A percentile compares a stretch with the other conserved stretches of the same genome.
Conservation (phyloP, 2,888 invertebrate species). For the Phyto melanocephala region DNA sequence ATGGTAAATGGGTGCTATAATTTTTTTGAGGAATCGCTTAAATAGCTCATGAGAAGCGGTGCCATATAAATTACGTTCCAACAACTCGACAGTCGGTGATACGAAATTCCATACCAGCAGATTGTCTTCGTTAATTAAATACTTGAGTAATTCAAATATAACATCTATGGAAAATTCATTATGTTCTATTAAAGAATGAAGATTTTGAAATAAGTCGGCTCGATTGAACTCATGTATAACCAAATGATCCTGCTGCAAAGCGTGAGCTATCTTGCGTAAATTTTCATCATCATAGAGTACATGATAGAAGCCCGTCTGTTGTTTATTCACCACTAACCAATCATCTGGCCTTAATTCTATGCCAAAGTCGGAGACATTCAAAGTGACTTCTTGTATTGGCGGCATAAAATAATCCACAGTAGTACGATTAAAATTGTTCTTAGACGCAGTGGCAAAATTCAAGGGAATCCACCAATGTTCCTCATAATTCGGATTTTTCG, state of each 20-base stretch:
- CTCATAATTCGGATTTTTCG: slow-evolving; percentile 66
- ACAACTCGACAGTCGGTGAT: slow-evolving; percentile 67
- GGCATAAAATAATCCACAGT: slow-evolving; percentile 74
- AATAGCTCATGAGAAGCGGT: slow-evolving; percentile 69
- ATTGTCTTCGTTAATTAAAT: slow-evolving; percentile 82
- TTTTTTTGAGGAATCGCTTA: slow-evolving; percentile 70
- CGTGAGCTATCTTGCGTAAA: slow-evolving; percentile 83
- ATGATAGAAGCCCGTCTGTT: slow-evolving; percentile 80
- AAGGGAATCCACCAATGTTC: slow-evolving; percentile 77
- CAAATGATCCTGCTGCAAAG: slow-evolving; percentile 82
- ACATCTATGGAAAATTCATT: slow-evolving; percentile 80
- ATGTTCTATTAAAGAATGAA: slow-evolving; percentile 81
- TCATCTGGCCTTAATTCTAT: slow-evolving; percentile 70
- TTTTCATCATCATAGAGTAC: slow-evolving; percentile 85
- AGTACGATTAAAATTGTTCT: slow-evolving; percentile 71
- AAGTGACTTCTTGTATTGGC: slow-evolving; percentile 69
- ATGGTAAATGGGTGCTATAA: slow-evolving; percentile 70
- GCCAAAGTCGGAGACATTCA: slow-evolving; percentile 69
- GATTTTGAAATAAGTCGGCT: slow-evolving; percentile 92
- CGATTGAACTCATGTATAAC: slow-evolving; percentile 87
- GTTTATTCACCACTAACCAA: slow-evolving; percentile 77
- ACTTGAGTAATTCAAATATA: slow-evolving; percentile 80
- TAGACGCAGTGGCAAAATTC: slow-evolving; percentile 73
- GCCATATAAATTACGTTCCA: slow-evolving; percentile 69
- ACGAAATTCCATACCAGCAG: slow-evolving; percentile 86